Evolutionary conservation across 2,113 vertebrate species (phyloP), one percentile per base, ranked within the genome.

Genomic region (Turnix velox): DNA sequence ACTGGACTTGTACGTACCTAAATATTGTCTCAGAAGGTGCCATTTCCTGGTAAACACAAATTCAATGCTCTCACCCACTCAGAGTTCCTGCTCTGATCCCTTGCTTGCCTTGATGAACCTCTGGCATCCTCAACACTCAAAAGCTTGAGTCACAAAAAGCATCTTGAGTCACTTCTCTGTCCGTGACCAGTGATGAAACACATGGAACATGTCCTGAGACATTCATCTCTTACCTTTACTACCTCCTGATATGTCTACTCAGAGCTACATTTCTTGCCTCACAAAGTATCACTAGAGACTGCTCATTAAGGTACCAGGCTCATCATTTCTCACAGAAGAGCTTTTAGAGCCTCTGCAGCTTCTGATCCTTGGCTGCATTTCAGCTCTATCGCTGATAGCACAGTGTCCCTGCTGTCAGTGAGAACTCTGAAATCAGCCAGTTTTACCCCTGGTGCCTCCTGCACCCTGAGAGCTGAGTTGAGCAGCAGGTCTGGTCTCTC

Each of bases 401-500:
- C n/a, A n/a, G n/a, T n/a, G n/a, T n/a, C n/a, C n/a, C n/a, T n/a
- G n/a, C n/a, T n/a, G n/a, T n/a, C n/a, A n/a, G n/a, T n/a, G n/a
- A n/a, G n/a, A n/a, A n/a, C n/a, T n/a, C n/a, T n/a, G n/a, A n/a
- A n/a, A n/a, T 42, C 7, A 22, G 10, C n/a, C 37, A 43, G 19
- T 20, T 52, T 55, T 35, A 27, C 45, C 42, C 14, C 51, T 51
- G n/a, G 54, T 35, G 68, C 43, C 48, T 31, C 39, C 67, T 14
- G 19, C 37, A 69, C n/a, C 42, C 35, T 2, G 16, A 33, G 72
- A 66, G 42, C 66, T 61, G n/a, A 20, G 12, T 17, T 3, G 2
- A 63, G 48, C 66, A 1, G 1, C 1, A 3, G 22, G 11, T 45
- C 25, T 13, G 27, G 14, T n/a, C n/a, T n/a, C n/a, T n/a, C 54